Evolutionary conservation across 2,113 vertebrate genomes (phyloP), one percentile per base, ranked within the genome.

Genomic region (Tachycineta bicolor): DNA sequence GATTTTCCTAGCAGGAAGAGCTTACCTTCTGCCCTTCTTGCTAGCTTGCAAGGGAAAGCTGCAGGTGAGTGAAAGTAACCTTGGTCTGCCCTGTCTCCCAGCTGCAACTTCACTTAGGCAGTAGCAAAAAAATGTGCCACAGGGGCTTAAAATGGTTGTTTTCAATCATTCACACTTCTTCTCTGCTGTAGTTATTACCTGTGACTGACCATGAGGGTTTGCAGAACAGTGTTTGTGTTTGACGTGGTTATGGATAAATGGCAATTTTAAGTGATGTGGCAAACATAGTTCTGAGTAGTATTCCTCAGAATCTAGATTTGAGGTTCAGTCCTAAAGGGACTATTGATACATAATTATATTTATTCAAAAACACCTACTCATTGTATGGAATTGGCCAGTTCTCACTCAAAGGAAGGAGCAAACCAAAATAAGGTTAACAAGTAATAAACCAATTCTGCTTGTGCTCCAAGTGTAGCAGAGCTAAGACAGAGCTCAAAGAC

Each of bases 261-360:
- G 3, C 41, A 52, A 10, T 53, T 75, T 65, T n/a, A 63, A 91
- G 44, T 68, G 22, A n/a, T 24, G 10, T 47, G 49, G 46, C 2
- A 4, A 76, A 46, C 0, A 0, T 68, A 20, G 53, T 70, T 33
- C 34, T 85, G 34, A 55, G 10, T 31, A 4, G 16, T 52, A 2
- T 49, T 89, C 44, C 37, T 83, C 31, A 10, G 20, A 59, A 74
- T 65, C 26, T 29, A 62, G 8, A 68, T 50, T 44, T 55, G 76
- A 52, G 69, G 8, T 37, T 82, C 15, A 16, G 7, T 41, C 46
- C 56, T 91, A 50, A 47, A 78, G 23, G 20, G 14, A 10, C 31
- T 29, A 6, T 43, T 63, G 58, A 14, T 41, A 41, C 3, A 22
- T 64, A 68, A 56, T 49, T 34, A 4, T 4, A 28, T 83, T 81